Evolutionary conservation across 1,140 invertebrate genomes (phyloP), one percentile per base, ranked within the genome.

Genomic region (Battus philenor): DNA sequence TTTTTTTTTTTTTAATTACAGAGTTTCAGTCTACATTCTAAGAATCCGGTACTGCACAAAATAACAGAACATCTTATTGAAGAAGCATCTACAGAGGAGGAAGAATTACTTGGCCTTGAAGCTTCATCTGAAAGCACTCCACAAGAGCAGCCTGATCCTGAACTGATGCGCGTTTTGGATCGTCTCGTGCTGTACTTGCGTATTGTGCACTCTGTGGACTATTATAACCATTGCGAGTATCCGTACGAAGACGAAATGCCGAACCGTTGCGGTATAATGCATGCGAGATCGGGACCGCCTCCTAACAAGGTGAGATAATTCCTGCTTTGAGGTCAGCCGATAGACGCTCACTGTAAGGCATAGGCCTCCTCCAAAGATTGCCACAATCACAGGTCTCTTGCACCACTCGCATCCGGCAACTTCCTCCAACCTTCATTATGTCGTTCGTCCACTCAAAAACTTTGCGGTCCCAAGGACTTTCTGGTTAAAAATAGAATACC

Each of bases 181-280:
- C 84, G 92, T 20, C 89, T 99, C 26, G 90, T 99, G 18, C 80
- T 99, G 5, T 99, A 99, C 76, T 84, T 99, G 50, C 90, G 98
- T 20, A 91, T 99, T 30, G 98, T 99, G 0, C 97, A 99, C 86
- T 99, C 97, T 0, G 94, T 99, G 30, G 98, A 99, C 84, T 99
- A 98, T 74, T 99, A 99, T 77, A 98, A 98, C 86, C 96, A 98
- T 63, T 97, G 95, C 65, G 98, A 99, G 68, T 99, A 99, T 88
- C 96, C 97, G 0, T 98, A 98, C 72, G 98, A 99, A 86, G 98
- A 99, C 83, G 97, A 98, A 74, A 99, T 99, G 98, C 98, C 98
- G 0, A 99, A 99, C 79, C 89, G 97, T 16, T 98, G 98, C 86
- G 98, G 98, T 8, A 98, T 99, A 50, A 96, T 99, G 88, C 98